Percentiles rank a stretch among this genome's conserved stretches.
phyloP scores from a whole-genome alignment of 1,140 invertebrate genomes.

The Drosophila asahinai region DNA sequence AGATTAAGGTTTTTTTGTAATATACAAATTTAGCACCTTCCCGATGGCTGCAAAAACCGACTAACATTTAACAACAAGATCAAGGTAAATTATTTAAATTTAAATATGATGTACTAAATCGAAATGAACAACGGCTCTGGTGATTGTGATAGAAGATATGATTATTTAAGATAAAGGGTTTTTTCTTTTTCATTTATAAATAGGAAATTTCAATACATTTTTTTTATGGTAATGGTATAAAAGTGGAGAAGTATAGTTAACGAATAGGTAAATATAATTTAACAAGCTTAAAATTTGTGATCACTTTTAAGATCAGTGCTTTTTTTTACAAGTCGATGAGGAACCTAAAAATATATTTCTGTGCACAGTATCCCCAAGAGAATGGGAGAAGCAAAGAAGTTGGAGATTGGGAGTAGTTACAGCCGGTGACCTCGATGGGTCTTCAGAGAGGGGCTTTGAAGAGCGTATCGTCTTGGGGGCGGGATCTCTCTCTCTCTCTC shows the following conservation, averaged over 20 bases:
- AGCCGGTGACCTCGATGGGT: conserved; percentile 32
- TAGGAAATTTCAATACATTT: too few species aligned
- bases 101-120: background rate
- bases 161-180: too few species aligned
- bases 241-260: too few species aligned
- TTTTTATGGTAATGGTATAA: too few species aligned
- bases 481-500: conserved; percentile 4
- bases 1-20: too few species aligned
- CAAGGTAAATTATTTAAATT: background rate
- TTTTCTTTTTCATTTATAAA: too few species aligned
- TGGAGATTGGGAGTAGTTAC: conserved; percentile 22
- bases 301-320: conserved; percentile 5
- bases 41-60: background rate
- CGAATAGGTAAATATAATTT: too few species aligned
- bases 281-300: background rate
- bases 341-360: conserved; percentile 3
- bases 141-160: too few species aligned
- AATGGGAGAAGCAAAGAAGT: conserved; percentile 14
- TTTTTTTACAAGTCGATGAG: background rate
- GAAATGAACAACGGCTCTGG: too few species aligned
- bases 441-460: conserved; percentile 19
- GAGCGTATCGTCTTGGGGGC: conserved; percentile 29
- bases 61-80: background rate
- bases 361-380: conserved; percentile 4
- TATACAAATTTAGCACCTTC: background rate